These are phyloP conservation scores for Coregonus sp. DNA, from an alignment of 2,797 vertebrate genomes.

Conservation along the genomic window DNA sequence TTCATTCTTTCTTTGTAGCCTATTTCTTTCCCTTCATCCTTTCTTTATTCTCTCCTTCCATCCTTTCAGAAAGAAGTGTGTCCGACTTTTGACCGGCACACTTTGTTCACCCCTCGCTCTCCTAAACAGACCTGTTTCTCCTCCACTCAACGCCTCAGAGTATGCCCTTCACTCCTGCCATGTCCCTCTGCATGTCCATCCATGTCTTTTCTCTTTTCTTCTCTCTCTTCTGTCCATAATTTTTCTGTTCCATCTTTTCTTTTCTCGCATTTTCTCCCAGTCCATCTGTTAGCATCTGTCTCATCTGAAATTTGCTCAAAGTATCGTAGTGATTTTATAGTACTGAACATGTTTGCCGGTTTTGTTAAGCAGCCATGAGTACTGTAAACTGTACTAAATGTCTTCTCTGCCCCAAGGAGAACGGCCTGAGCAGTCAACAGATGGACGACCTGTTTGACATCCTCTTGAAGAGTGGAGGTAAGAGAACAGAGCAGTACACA, in stretches of 20 bases:
- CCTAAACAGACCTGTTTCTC: conserved; percentile 73
- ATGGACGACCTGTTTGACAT: conserved; percentile 96
- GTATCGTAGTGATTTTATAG: background rate
- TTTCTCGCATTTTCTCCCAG: conserved; percentile 3
- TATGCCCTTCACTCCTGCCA: conserved; percentile 54
- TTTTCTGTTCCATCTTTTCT: background rate
- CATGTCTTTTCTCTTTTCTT: background rate
- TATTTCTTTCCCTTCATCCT: background rate
- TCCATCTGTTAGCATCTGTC: background rate
- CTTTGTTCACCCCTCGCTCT: conserved; percentile 79
- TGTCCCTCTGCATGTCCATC: conserved; percentile 25
- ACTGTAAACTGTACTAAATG: background rate
- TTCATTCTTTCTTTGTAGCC: conserved; percentile 31
- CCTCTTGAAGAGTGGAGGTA: conserved; percentile 94
- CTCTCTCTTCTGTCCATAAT: background rate
- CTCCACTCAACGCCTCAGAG: conserved; percentile 71
- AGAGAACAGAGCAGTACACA: conserved; percentile 22
- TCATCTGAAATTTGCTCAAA: background rate
- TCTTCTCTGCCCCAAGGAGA: conserved; percentile 74
- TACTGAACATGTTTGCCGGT: background rate
- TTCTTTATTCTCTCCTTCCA: conserved; percentile 31
- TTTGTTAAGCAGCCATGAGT: background rate
- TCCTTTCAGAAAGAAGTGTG: conserved; percentile 71
- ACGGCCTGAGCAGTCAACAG: conserved; percentile 84
- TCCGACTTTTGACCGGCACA: conserved; percentile 77